A percentile compares a stretch with the other conserved stretches of the same genome.
phyloP scores from a whole-genome alignment of 2,888 invertebrate genomes.

The Apoda limacodes region DNA sequence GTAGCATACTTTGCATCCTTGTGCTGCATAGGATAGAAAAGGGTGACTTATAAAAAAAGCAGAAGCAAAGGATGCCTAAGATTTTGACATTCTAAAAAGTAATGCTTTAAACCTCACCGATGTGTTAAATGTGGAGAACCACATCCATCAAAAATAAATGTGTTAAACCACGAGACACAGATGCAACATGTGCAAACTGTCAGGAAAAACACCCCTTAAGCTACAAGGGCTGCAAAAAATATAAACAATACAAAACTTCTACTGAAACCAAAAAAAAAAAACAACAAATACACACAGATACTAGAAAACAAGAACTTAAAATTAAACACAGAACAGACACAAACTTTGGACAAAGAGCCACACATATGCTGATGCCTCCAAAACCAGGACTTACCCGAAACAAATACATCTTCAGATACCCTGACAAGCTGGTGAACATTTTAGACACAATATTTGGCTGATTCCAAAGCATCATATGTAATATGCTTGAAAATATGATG shows the following conservation, averaged over 20 bases:
- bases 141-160: constrained; percentile 13
- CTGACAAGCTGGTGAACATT: too few relatives aligned
- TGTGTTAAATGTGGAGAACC: constrained; percentile 20
- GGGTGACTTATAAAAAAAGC: too few relatives aligned
- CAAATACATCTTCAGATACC: too few relatives aligned
- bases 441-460: too few relatives aligned
- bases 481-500: too few relatives aligned
- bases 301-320: not conserved
- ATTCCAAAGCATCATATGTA: too few relatives aligned
- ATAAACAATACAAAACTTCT: constrained; percentile 14
- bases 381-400: too few relatives aligned
- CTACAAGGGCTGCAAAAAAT: constrained; percentile 16
- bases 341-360: not conserved
- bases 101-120: constrained; percentile 18
- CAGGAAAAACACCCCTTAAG: constrained; percentile 18
- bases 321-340: not conserved
- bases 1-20: too few relatives aligned
- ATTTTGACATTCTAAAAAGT: constrained; percentile 21
- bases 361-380: too few relatives aligned
- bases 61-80: constrained; percentile 20
- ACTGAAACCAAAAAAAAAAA: not conserved
- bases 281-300: not conserved
- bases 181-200: constrained; percentile 18
- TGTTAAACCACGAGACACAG: constrained; percentile 15
- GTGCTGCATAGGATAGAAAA: too few relatives aligned